A percentile compares a stretch with the other conserved stretches of the same genome.
Conservation (phyloP, 2,113 vertebrate genomes). For the Hypanus sabinus region DNA sequence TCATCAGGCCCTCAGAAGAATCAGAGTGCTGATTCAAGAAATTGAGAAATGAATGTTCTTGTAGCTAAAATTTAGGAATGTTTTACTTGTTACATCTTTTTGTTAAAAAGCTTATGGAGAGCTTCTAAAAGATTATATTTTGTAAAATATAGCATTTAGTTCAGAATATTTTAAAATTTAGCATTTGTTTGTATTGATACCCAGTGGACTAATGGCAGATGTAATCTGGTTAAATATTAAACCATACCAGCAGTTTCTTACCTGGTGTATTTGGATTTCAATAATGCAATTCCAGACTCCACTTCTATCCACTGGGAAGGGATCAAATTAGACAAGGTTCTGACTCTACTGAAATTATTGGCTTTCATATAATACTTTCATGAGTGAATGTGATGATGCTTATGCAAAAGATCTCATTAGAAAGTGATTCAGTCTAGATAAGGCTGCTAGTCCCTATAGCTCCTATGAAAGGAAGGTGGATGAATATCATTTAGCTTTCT, state of each 20-base stretch:
- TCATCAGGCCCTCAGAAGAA: background rate
- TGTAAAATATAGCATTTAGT: background rate
- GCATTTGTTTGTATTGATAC: background rate
- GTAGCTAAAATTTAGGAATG: background rate
- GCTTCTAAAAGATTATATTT: background rate
- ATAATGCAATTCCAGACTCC: background rate
- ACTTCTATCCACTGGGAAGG: background rate
- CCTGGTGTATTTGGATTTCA: background rate
- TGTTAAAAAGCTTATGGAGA: background rate
- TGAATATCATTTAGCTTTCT: background rate
- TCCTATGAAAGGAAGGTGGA: background rate
- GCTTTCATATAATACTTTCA: background rate
- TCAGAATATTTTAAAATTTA: background rate
- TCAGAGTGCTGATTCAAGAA: background rate
- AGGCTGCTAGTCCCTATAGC: background rate
- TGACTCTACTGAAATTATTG: background rate
- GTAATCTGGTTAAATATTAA: background rate
- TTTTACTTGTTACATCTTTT: background rate
- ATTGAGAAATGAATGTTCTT: background rate
- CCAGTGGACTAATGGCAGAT: background rate
- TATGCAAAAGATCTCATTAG: background rate
- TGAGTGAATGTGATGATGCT: background rate
- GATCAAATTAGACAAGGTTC: background rate
- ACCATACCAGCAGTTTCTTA: background rate
- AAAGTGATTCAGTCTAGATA: background rate